Conservation (phyloP, 2,113 vertebrate species). For the Bucco capensis region DNA sequence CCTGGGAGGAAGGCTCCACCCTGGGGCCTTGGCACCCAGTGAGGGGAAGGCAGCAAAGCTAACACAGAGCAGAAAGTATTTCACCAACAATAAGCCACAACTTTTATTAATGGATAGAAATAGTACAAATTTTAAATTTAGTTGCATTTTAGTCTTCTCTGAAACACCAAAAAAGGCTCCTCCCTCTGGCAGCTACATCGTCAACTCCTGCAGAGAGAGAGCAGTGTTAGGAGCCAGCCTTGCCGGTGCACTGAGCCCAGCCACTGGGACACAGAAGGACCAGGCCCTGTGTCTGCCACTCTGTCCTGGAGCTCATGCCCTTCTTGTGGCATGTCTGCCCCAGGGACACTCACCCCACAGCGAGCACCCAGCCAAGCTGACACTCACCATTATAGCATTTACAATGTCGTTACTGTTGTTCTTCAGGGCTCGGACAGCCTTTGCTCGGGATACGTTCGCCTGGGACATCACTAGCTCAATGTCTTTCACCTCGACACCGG, state of each 20-base stretch:
- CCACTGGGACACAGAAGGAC: fast-evolving
- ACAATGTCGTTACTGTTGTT: constrained; percentile 99
- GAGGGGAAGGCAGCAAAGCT: not conserved
- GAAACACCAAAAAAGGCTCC: constrained; percentile 71
- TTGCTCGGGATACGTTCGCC: constrained; percentile 95
- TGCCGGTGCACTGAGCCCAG: not conserved
- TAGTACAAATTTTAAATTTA: constrained; percentile 93
- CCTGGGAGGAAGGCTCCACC: not conserved
- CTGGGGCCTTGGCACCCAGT: not conserved
- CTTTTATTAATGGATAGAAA: constrained; percentile 98
- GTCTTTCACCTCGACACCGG: constrained; percentile 97
- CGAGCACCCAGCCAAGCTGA: not conserved
- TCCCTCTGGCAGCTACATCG: constrained; percentile 83
- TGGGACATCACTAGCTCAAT: constrained; percentile 99
- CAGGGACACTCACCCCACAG: not conserved
- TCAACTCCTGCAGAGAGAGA: constrained; percentile 85
- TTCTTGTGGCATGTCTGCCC: not conserved
- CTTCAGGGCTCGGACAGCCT: constrained; percentile 97
- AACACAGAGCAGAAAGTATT: not conserved
- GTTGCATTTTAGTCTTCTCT: constrained; percentile 77
- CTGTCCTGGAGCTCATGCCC: too few relatives aligned
- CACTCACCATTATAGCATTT: constrained; percentile 97
- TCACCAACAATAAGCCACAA: constrained; percentile 89
- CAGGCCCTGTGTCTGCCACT: not conserved
- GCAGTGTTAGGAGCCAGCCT: fast-evolving